These are phyloP conservation scores for Eptatretus atami DNA, from an alignment of 2,797 vertebrate species.

Conservation along the genomic window DNA sequence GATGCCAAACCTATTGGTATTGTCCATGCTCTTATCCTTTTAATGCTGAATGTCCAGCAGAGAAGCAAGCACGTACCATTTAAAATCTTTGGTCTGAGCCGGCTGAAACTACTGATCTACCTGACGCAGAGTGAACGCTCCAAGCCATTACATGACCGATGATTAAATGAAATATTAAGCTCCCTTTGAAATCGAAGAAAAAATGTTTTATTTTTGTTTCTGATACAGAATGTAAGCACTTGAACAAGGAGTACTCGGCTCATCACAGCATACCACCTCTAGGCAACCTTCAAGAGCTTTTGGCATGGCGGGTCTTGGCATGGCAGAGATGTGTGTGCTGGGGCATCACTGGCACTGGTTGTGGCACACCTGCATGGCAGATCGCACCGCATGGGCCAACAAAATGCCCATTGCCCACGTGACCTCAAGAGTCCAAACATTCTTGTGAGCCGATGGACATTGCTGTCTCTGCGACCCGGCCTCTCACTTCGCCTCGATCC, in stretches of 20 bases:
- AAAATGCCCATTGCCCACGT: constrained; percentile 66
- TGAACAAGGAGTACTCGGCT: constrained; percentile 70
- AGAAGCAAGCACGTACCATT: no score
- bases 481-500: constrained; percentile 54
- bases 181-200: no score
- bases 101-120: no score
- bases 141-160: no score
- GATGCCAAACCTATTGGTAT: no score
- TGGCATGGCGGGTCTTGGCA: constrained; percentile 45
- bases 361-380: constrained; percentile 75
- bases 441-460: constrained; percentile 54
- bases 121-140: no score
- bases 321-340: constrained; percentile 56
- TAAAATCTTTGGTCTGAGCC: no score
- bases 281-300: constrained; percentile 63
- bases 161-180: no score
- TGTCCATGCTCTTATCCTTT: no score
- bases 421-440: constrained; percentile 94
- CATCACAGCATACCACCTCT: constrained; percentile 65
- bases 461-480: constrained; percentile 76
- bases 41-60: no score
- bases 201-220: no score
- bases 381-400: constrained; percentile 52
- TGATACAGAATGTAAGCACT: constrained; percentile 19
- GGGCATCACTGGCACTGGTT: constrained; percentile 42